These are phyloP conservation scores for Argentina silus DNA, from an alignment of 2,797 vertebrate genomes.

Conservation along the genomic window DNA sequence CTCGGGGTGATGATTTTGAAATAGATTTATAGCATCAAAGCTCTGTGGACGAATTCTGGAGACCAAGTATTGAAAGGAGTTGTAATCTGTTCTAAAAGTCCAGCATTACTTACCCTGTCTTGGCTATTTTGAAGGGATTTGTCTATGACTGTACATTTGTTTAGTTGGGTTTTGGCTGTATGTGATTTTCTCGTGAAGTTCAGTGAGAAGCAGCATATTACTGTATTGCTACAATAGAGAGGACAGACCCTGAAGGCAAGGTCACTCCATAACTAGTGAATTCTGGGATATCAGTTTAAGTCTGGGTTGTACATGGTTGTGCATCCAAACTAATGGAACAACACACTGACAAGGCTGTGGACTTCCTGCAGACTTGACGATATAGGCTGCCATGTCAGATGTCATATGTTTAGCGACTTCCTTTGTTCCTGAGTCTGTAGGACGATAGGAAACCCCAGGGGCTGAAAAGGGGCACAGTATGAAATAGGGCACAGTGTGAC, in stretches of 20 bases:
- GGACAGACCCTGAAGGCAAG: constrained; percentile 50
- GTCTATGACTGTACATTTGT: constrained; percentile 24
- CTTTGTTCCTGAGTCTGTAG: constrained; percentile 61
- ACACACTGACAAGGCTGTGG: constrained; percentile 39
- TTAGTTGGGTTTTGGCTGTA: constrained; percentile 25
- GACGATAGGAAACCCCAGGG: constrained; percentile 58
- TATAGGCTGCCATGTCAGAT: constrained; percentile 44
- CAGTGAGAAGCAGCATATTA: constrained; percentile 42
- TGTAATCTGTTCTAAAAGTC: neutral
- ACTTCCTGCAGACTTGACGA: constrained; percentile 62
- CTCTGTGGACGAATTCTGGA: constrained; percentile 17
- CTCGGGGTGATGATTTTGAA: constrained; percentile 17
- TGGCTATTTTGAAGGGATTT: constrained; percentile 20
- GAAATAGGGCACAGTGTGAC: constrained; percentile 16
- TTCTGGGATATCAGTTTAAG: constrained; percentile 43
- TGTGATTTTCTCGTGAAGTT: constrained; percentile 48
- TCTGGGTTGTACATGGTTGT: constrained; percentile 54
- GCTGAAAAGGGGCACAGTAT: constrained; percentile 22
- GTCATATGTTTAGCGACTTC: constrained; percentile 66
- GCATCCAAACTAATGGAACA: constrained; percentile 47
- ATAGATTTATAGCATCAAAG: constrained; percentile 28
- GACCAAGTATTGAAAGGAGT: constrained; percentile 9
- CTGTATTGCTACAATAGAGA: constrained; percentile 54
- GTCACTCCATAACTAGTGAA: constrained; percentile 51
- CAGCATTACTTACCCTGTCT: neutral